These are phyloP conservation scores for Addax nasomaculatus DNA, from an alignment of 2,113 vertebrate species.

Conservation along the genomic window DNA sequence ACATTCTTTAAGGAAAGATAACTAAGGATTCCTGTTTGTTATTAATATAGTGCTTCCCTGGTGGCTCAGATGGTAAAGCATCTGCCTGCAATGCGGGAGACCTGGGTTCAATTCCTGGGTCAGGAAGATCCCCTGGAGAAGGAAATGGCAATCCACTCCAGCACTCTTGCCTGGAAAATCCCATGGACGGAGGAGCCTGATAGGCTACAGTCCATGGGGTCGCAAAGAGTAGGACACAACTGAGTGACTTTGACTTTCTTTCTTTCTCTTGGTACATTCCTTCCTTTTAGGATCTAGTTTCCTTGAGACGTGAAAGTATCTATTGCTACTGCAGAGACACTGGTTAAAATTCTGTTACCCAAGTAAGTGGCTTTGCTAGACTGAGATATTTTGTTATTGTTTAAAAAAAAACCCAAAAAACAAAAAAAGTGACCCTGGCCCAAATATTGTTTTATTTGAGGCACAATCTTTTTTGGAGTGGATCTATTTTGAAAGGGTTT, in stretches of 20 bases:
- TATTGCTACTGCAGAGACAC: neutral
- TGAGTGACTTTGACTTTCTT: too few relatives aligned
- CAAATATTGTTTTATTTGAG: slow-evolving; percentile 34
- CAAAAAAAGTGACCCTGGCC: neutral
- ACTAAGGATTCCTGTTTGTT: neutral
- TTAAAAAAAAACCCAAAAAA: neutral
- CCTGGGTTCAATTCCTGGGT: too few relatives aligned
- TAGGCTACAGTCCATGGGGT: too few relatives aligned
- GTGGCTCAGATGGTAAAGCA: too few relatives aligned
- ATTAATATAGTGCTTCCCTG: too few relatives aligned
- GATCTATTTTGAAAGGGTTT: neutral
- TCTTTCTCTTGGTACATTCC: neutral
- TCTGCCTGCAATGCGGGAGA: too few relatives aligned
- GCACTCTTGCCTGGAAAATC: too few relatives aligned
- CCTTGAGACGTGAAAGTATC: neutral
- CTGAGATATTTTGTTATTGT: neutral
- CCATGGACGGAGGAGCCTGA: too few relatives aligned
- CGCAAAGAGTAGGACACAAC: too few relatives aligned
- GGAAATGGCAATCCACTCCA: too few relatives aligned
- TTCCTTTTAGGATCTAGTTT: neutral
- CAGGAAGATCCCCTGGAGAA: too few relatives aligned
- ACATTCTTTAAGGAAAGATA: neutral
- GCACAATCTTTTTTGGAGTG: neutral
- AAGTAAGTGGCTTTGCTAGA: neutral
- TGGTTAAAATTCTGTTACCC: neutral